phyloP scores from a whole-genome alignment of 1,140 invertebrate genomes.

The Daktulosphaira vitifoliae region DNA sequence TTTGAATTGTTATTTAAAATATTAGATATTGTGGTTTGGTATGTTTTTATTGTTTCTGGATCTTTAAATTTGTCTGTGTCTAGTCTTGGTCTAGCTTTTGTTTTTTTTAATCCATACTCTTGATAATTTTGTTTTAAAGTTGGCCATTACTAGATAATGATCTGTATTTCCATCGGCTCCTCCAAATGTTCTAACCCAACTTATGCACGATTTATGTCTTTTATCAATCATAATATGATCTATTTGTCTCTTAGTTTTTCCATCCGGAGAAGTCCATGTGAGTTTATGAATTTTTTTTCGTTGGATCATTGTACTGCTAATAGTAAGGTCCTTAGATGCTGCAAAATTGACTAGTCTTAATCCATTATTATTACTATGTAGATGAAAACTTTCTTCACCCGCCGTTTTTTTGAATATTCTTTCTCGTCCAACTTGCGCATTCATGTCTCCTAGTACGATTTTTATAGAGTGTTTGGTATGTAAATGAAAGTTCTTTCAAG shows the following conservation, averaged over 20 bases:
- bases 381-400: slow-evolving; percentile 16
- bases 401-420: not conserved
- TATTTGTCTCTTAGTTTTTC: too few relatives aligned
- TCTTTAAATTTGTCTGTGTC: not conserved
- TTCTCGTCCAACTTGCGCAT: not conserved
- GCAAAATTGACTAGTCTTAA: slow-evolving; percentile 29
- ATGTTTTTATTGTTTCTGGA: not conserved
- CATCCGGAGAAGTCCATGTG: slow-evolving; percentile 36
- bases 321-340: slow-evolving; percentile 31
- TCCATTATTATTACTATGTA: slow-evolving; percentile 33
- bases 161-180: slow-evolving; percentile 32
- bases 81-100: not conserved
- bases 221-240: slow-evolving; percentile 35
- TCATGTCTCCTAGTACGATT: slow-evolving; percentile 5
- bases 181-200: slow-evolving; percentile 29
- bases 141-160: slow-evolving; percentile 33
- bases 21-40: not conserved
- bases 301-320: slow-evolving; percentile 35
- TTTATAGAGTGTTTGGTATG: not conserved
- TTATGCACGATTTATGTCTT: slow-evolving; percentile 14
- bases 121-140: not conserved
- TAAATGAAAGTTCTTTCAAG: not conserved
- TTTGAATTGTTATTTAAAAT: not conserved
- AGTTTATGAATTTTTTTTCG: slow-evolving; percentile 38
- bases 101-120: not conserved